Percentiles rank a stretch among this genome's conserved stretches.
Evolutionary conservation across 2,113 vertebrate species (phyloP).

Genomic region (Puntigrus tetrazona): DNA sequence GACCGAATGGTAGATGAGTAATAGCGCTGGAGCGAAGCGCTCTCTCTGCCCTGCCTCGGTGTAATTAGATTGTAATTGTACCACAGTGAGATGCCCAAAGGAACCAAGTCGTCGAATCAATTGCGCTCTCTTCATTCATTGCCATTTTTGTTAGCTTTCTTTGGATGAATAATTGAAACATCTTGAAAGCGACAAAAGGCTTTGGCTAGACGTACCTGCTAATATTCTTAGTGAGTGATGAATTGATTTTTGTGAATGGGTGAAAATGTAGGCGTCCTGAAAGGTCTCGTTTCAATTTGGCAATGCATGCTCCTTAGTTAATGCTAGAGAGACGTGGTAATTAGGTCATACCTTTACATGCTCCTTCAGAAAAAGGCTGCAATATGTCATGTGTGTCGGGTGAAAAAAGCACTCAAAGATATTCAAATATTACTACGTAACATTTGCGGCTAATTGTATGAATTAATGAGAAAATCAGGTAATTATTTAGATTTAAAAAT

Average conservation of each 20-base stretch:
- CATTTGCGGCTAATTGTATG: no score
- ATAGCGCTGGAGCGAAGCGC: not conserved
- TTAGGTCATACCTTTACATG: not conserved
- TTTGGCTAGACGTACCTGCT: not conserved
- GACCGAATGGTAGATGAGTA: not conserved
- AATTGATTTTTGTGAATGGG: constrained; percentile 44
- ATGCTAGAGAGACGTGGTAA: not conserved
- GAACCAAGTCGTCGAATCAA: constrained; percentile 35
- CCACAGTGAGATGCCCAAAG: constrained; percentile 27
- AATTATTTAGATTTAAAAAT: no score
- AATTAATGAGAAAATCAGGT: no score
- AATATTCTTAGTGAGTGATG: constrained; percentile 39
- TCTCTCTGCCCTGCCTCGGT: constrained; percentile 30
- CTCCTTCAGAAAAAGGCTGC: not conserved
- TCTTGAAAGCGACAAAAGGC: constrained; percentile 36
- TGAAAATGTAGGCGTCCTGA: constrained; percentile 24
- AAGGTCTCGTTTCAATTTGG: not conserved
- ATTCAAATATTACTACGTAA: no score
- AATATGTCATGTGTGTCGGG: not conserved
- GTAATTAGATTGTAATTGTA: constrained; percentile 18
- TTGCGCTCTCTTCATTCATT: constrained; percentile 4
- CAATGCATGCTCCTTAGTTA: not conserved
- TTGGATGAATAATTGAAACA: constrained; percentile 48
- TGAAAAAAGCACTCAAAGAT: no score
- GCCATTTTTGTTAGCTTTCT: constrained; percentile 14